Evolutionary conservation across 2,888 invertebrate genomes (phyloP), one percentile per base, ranked within the genome.

Genomic region (Nymphalis urticae): DNA sequence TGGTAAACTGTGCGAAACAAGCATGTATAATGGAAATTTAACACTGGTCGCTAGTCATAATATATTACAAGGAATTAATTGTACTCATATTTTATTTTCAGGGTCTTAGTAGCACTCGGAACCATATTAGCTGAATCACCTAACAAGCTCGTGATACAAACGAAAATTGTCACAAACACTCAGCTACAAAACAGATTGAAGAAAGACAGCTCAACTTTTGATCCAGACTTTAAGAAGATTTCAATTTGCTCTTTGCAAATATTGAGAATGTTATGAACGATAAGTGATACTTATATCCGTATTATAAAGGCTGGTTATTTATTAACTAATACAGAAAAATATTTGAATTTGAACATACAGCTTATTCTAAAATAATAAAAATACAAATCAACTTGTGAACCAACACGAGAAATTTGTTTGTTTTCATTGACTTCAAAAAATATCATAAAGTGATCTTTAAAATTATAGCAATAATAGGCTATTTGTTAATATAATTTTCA

Each of bases 91-190:
- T n/a, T 47, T 70, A 16, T 66, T 75, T 66, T 70, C 87, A 94
- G 97, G 81, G 90, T 94, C 32, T 93, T 97, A 21, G 96, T 97
- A 21, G 95, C 95, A 0, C 86, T 97, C 47, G 97, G 97, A 60
- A 97, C 97, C 0, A 82, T 97, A 19, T 80, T 95, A 73, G 90
- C 86, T 19, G 93, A 89, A 74, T 88, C 90, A 48, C 87, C 87
- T 6, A 87, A 87, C 82, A 92, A 85, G 76, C 74, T 91, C 19
- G 80, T 82, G 42, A 84, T 93, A 50, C 88, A 89, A 77, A 82
- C 87, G 1, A 89, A 88, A 78, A 82, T 93, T 61, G 86, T 91
- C 1, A 82, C 89, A 8, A 85, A 84, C 76, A 61, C 75, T 0
- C 77, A 80, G 58, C 78, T 93, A 6, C 84, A 85, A 79, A 89